Conservation (phyloP, 2,113 vertebrate species). For the Prochilodus magdalenae region DNA sequence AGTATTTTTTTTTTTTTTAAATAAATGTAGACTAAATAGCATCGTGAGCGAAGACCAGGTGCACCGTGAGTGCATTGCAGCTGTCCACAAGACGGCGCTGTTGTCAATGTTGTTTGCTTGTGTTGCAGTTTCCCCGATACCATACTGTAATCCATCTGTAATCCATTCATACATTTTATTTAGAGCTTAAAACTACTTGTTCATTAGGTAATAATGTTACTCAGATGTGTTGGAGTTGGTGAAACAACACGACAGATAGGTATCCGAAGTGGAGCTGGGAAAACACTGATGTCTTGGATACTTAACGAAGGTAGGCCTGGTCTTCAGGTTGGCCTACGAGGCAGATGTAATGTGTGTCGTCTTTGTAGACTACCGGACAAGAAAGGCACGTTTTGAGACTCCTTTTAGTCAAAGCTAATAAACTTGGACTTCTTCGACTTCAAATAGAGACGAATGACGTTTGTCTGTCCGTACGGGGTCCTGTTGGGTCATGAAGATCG, state of each 20-base stretch:
- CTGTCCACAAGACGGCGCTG: slow-evolving; percentile 24
- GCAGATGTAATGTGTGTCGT: not conserved
- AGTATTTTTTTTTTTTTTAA: too few relatives aligned
- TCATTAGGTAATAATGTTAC: not conserved
- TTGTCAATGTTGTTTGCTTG: not conserved
- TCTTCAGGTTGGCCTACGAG: not conserved
- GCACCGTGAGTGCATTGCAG: not conserved
- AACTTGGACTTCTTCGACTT: not conserved
- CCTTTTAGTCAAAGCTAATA: not conserved
- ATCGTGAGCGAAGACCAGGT: slow-evolving; percentile 15
- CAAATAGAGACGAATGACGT: not conserved
- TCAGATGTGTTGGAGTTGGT: too few relatives aligned
- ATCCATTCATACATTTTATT: not conserved
- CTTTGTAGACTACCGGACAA: not conserved
- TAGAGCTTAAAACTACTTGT: not conserved
- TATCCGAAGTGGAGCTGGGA: not conserved
- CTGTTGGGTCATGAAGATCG: not conserved
- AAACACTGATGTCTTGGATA: not conserved
- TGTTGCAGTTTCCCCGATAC: too few relatives aligned
- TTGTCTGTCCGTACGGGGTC: not conserved
- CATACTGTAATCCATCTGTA: too few relatives aligned
- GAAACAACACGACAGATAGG: not conserved
- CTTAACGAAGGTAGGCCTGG: not conserved
- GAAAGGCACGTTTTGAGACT: not conserved
- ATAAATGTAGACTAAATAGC: not conserved